A percentile compares a stretch with the other conserved stretches of the same genome.
phyloP scores from a whole-genome alignment of 23 tunicate species.

The Trididemnum clinides region DNA sequence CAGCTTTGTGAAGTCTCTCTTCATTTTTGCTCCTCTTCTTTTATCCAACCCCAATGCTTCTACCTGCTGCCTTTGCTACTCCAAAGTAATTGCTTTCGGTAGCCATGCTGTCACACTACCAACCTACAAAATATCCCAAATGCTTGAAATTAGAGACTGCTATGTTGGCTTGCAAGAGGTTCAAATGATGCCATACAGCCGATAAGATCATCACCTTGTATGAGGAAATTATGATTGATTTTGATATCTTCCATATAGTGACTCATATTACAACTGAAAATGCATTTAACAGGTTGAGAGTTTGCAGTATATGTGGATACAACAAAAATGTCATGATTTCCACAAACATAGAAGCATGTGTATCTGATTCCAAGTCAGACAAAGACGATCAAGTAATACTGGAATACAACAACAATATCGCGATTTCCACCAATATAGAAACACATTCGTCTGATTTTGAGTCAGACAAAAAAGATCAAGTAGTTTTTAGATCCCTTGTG shows the following conservation, averaged over 20 bases:
- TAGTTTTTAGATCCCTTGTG: background rate
- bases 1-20: too few species aligned
- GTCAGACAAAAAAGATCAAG: background rate
- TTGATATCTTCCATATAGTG: background rate
- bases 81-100: too few species aligned
- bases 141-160: background rate
- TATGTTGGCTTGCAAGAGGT: background rate
- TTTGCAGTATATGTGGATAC: background rate
- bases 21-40: too few species aligned
- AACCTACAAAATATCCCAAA: too few species aligned
- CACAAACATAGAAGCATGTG: too few species aligned
- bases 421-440: background rate
- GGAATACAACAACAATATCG: background rate
- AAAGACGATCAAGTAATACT: too few species aligned
- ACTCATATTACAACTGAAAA: background rate
- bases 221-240: background rate
- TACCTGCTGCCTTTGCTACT: too few species aligned
- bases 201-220: background rate
- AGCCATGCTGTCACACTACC: too few species aligned
- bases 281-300: slow-evolving; percentile 8
- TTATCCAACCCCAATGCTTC: too few species aligned
- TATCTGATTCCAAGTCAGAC: too few species aligned
- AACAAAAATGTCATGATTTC: too few species aligned
- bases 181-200: background rate
- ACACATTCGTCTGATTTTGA: slow-evolving; percentile 1